phyloP scores from a whole-genome alignment of 2,888 invertebrate species.

The Scaptomyza cyrtandrae region DNA sequence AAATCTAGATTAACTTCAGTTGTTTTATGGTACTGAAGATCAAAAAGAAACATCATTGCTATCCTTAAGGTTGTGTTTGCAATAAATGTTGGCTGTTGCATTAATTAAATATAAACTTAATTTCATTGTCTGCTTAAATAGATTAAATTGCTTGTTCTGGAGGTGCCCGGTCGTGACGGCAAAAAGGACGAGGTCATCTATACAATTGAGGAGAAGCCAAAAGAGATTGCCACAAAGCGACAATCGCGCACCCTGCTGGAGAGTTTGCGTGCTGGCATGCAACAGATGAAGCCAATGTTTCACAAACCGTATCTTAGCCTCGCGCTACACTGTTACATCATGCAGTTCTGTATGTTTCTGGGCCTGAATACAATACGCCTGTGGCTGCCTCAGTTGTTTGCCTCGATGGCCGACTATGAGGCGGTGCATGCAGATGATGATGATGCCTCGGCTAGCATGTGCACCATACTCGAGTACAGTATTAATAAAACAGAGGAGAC shows the following conservation, averaged over 20 bases:
- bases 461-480: conserved; percentile 81
- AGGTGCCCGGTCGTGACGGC: conserved; percentile 72
- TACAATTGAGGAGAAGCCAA: conserved; percentile 68
- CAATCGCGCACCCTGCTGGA: conserved; percentile 58
- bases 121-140: conserved; percentile 20
- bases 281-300: conserved; percentile 89
- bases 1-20: background rate
- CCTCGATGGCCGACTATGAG: conserved; percentile 87
- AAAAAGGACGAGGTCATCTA: conserved; percentile 60
- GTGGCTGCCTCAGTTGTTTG: conserved; percentile 94
- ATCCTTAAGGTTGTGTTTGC: background rate
- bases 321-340: conserved; percentile 87
- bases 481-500: conserved; percentile 79
- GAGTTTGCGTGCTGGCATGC: conserved; percentile 86
- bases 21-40: background rate
- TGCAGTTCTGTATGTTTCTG: conserved; percentile 88
- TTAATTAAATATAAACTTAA: background rate
- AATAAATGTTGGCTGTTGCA: background rate
- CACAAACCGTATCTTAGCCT: conserved; percentile 87
- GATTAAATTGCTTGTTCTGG: conserved; percentile 76
- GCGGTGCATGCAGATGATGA: conserved; percentile 57
- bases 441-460: conserved; percentile 71
- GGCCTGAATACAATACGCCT: conserved; percentile 92
- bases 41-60: background rate
- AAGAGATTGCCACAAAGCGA: background rate